Conservation (phyloP, 2,797 vertebrate genomes). For the Enteromius fasciolatus region DNA sequence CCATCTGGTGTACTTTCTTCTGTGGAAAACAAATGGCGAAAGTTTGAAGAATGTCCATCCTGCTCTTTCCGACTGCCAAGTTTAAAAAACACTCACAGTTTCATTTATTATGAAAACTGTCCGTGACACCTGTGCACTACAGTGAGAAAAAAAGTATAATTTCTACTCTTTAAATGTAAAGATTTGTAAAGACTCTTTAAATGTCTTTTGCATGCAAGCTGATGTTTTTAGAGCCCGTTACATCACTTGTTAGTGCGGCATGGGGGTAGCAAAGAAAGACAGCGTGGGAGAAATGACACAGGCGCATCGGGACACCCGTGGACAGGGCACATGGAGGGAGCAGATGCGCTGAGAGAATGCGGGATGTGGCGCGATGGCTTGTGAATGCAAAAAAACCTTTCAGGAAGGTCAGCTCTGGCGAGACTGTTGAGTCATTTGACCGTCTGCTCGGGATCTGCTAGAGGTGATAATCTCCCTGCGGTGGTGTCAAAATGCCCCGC, state of each 20-base stretch:
- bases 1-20: neutral
- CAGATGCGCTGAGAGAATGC: conserved; percentile 29
- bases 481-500: conserved; percentile 8
- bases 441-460: neutral
- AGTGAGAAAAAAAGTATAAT: too few relatives aligned
- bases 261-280: conserved; percentile 36
- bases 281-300: conserved; percentile 38
- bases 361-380: neutral
- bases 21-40: neutral
- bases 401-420: conserved; percentile 35
- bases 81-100: neutral
- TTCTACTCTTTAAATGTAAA: too few relatives aligned
- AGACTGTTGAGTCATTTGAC: conserved; percentile 15
- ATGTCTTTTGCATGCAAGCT: neutral
- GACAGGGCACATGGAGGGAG: conserved; percentile 41
- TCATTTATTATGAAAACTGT: neutral
- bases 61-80: neutral
- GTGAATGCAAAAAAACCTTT: conserved; percentile 28
- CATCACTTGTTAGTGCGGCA: conserved; percentile 53
- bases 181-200: too few relatives aligned
- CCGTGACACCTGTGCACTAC: neutral
- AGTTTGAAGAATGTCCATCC: neutral
- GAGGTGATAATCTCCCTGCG: conserved; percentile 4
- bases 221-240: conserved; percentile 17
- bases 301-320: conserved; percentile 39